phyloP scores from a whole-genome alignment of 2,797 vertebrate species.

The Gymnothorax reevesii region DNA sequence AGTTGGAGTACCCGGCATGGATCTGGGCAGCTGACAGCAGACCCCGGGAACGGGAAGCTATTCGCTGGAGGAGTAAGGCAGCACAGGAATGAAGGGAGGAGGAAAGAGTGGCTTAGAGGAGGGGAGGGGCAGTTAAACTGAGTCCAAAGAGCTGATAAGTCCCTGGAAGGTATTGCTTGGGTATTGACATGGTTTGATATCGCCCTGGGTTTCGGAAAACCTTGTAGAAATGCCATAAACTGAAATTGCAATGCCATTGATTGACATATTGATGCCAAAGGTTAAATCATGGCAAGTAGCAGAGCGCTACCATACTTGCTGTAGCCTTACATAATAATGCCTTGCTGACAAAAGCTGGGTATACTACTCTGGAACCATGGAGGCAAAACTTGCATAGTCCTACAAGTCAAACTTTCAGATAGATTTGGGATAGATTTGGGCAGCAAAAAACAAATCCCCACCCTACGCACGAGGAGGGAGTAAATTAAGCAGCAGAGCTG shows the following conservation, averaged over 20 bases:
- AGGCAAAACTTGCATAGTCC: background rate
- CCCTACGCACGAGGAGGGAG: too few species aligned
- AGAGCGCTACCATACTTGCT: background rate
- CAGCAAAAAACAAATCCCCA: too few species aligned
- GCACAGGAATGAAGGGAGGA: background rate
- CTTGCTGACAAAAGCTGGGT: too few species aligned
- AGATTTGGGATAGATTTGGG: too few species aligned
- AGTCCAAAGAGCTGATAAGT: conserved; percentile 19
- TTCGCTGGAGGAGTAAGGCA: background rate
- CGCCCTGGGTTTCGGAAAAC: background rate
- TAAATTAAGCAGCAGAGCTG: too few species aligned
- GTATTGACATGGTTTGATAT: conserved; percentile 25
- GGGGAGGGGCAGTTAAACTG: background rate
- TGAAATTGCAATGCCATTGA: background rate
- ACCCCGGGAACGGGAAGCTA: conserved; percentile 27
- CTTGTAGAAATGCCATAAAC: background rate
- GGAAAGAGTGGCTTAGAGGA: conserved; percentile 9
- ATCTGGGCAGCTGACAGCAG: conserved; percentile 10
- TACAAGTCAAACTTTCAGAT: too few species aligned
- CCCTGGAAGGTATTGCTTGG: conserved; percentile 14
- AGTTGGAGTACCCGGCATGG: conserved; percentile 50
- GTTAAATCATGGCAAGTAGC: too few species aligned
- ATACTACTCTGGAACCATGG: background rate
- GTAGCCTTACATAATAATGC: background rate
- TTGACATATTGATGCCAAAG: background rate